Evolutionary conservation across 2,888 invertebrate species (phyloP).

Genomic region (Plebejus melissa): DNA sequence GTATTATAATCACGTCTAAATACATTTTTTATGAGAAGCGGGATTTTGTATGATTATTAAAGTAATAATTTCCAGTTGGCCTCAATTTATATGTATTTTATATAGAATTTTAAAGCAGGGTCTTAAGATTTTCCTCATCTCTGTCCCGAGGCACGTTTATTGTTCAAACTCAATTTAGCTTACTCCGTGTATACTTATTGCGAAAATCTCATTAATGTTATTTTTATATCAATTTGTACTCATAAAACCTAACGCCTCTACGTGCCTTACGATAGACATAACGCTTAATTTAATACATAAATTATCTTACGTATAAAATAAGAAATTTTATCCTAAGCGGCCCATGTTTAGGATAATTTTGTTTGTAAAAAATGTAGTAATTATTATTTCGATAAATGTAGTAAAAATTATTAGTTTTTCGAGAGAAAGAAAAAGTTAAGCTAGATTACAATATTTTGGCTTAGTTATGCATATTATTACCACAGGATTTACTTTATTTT

Average conservation of each 20-base stretch:
- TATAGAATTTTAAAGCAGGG: conserved; percentile 10
- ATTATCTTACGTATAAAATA: neutral
- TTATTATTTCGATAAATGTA: neutral
- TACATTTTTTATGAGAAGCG: neutral
- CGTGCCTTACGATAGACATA: neutral
- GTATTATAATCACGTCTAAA: neutral
- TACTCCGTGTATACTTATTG: conserved; percentile 5
- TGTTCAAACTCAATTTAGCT: conserved; percentile 2
- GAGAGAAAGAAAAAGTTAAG: too few relatives aligned
- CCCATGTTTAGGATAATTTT: neutral
- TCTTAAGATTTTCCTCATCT: conserved; percentile 10
- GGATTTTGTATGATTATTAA: neutral
- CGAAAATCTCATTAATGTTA: conserved; percentile 6
- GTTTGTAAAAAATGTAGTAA: neutral
- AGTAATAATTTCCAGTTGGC: neutral
- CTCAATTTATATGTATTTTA: neutral
- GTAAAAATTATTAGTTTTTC: too few relatives aligned
- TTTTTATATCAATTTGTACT: conserved; percentile 5
- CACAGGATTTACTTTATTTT: too few relatives aligned
- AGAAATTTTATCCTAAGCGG: neutral
- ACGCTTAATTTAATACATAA: neutral
- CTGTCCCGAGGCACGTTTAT: neutral
- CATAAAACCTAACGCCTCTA: neutral
- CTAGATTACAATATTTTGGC: too few relatives aligned
- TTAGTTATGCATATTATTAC: too few relatives aligned